Base-by-base conservation (phyloP, 2,797 vertebrate genomes). In the Rhinella marina region DNA sequence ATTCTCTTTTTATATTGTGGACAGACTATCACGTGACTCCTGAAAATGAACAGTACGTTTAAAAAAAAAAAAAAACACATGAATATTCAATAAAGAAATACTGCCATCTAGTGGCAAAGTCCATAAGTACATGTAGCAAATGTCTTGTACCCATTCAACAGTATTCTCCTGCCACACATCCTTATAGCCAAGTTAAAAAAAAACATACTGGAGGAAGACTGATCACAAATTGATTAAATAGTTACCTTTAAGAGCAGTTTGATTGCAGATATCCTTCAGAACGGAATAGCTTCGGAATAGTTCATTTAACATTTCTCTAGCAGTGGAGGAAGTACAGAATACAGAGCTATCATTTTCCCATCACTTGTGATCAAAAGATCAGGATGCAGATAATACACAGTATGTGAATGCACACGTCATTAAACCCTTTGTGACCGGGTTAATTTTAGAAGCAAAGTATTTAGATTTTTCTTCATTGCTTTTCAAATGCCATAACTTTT, bases 41-140 rank as follows among this genome's bases (percentile, higher is more conserved):
- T 29, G 14, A 29, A 70, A 70, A 72, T 2, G 8, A 29, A 29
- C 4, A 32, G 16, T 6, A 7, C 0, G 1, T 32, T 19, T 8
- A 1, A 10, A 48, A 73, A 73, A 48, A 61, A 17, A 6, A 0
- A 32, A 59, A 81, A 7, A 19, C 25, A 27, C 29, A 25, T 72
- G 50, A 70, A 70, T 72, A 72, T 70, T 83, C 72, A 70, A 21
- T 72, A 57, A 83, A 48, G 13, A 7, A 25, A 72, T 72, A 21
- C 13, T 50, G 81, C 66, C 81, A 83, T 72, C 81, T 83, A 83
- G 81, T 83, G 81, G 52, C 17, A 68, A 83, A 83, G 16, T 25
- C 52, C 17, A 72, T 54, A 13, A 57, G 32, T 2, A 32, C 27
- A 57, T 72, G 19, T 29, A 77, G 23, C 23, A 77, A 56, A 54